phyloP scores from a whole-genome alignment of 2,888 invertebrate species.

The Doris montereyensis region DNA sequence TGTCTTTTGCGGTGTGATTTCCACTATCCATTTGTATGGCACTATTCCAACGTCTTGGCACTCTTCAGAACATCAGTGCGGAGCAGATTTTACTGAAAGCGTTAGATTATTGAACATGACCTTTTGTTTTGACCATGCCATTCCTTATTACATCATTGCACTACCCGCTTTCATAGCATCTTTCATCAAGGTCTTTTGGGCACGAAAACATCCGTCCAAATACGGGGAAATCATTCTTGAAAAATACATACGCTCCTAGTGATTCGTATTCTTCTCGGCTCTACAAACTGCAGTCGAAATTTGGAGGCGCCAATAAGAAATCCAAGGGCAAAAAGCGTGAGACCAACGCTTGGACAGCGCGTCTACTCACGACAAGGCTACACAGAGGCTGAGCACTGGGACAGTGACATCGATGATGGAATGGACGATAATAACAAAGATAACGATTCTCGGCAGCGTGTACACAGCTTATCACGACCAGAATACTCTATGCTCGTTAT shows the following conservation, averaged over 20 bases:
- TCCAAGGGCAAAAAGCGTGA: neutral
- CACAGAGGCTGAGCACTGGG: conserved; percentile 26
- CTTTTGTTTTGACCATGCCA: conserved; percentile 22
- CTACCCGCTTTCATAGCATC: conserved; percentile 21
- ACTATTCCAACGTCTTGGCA: conserved; percentile 10
- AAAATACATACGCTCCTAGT: conserved; percentile 12
- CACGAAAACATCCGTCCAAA: neutral
- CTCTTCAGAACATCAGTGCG: conserved; percentile 20
- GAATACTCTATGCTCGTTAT: conserved; percentile 24
- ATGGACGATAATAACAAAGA: neutral
- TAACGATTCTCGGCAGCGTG: neutral
- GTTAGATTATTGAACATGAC: conserved; percentile 14
- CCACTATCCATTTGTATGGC: conserved; percentile 33
- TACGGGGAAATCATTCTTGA: conserved; percentile 35
- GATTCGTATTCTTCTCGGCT: conserved; percentile 28
- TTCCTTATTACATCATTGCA: conserved; percentile 26
- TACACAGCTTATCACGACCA: conserved; percentile 4
- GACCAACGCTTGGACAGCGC: conserved; percentile 14
- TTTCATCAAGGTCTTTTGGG: conserved; percentile 18
- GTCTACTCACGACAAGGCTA: conserved; percentile 28
- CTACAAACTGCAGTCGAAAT: conserved; percentile 21
- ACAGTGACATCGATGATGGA: conserved; percentile 35
- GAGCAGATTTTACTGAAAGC: conserved; percentile 20
- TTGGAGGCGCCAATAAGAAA: neutral
- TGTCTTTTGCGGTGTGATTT: conserved; percentile 25